Evolutionary conservation across 1,140 invertebrate species (phyloP), one percentile per base, ranked within the genome.

Genomic region (Caenorhabditis tropicalis): DNA sequence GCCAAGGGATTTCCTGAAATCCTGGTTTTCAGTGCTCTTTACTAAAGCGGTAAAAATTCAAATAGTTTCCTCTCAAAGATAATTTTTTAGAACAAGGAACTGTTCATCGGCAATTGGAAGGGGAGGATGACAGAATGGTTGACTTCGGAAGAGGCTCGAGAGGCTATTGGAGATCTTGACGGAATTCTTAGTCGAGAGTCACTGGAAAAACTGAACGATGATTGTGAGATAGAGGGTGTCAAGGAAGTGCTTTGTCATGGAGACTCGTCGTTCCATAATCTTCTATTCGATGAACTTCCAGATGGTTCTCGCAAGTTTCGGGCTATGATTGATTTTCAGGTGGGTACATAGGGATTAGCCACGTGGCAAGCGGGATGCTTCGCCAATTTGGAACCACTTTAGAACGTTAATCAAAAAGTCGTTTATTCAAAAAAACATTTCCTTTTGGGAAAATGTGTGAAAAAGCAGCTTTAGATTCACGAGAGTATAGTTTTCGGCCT

Each of bases 241-340:
- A 33, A 46, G 15, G 65, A 74, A 74, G 65, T 74, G 0, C 65
- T 74, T 43, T 74, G 65, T n/a, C 65, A 74, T 43, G 65, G 65
- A 6, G 65, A 74, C 36, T 74, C 21, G n/a, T 74, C 65, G 0
- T 74, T 74, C n/a, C 65, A 74, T n/a, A 74, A 65, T 19, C 58
- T 65, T 16, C 58, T 65, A 12, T 65, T 27, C n/a, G n/a, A 65
- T 0, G 36, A 65, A n/a, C 58, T 65, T 9, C 16, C 12, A 12
- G 33, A 65, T 65, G 58, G 58, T 36, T 19, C 31, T 19, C 36
- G 10, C 58, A 65, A 65, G n/a, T 65, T 65, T n/a, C n/a, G 31
- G 15, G 58, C 58, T 16, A 65, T 65, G 16, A 24, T 65, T 65
- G 58, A 65, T 65, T 65, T 65, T 36, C 58, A 65, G 58, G 58